These are phyloP conservation scores for Aricia artaxerxes DNA, from an alignment of 2,888 invertebrate genomes.

Conservation along the genomic window DNA sequence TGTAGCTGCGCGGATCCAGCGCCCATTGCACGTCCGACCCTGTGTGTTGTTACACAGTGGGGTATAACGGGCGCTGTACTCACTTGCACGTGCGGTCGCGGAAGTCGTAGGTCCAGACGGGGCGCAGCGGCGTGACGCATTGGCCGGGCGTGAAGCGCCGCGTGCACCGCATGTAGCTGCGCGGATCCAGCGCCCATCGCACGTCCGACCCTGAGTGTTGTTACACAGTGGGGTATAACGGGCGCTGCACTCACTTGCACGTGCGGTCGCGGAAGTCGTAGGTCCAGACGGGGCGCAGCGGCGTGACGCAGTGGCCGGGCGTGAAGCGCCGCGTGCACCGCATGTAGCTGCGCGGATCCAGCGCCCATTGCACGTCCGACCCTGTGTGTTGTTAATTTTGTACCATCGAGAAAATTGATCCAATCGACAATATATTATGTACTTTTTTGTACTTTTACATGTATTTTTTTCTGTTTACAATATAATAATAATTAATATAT, in stretches of 20 bases:
- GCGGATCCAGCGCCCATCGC: conserved; percentile 3
- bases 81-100: conserved; percentile 64
- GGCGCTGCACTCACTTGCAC: conserved; percentile 56
- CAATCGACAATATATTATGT: too few species aligned
- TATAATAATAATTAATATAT: too few species aligned
- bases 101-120: conserved; percentile 63
- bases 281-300: conserved; percentile 58
- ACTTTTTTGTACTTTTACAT: too few species aligned
- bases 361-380: neutral
- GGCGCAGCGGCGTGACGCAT: conserved; percentile 48
- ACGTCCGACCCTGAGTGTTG: neutral
- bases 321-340: conserved; percentile 64
- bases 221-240: neutral
- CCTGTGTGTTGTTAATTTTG: neutral
- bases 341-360: conserved; percentile 36
- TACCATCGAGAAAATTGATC: too few species aligned
- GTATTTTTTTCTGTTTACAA: too few species aligned
- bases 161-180: conserved; percentile 53
- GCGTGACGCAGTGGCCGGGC: conserved; percentile 55
- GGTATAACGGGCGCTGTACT: conserved; percentile 35
- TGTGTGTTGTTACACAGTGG: neutral
- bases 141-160: conserved; percentile 62
- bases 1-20: conserved; percentile 32
- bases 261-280: conserved; percentile 57
- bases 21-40: neutral